A percentile compares a stretch with the other conserved stretches of the same genome.
Evolutionary conservation across 2,113 vertebrate species (phyloP).

Genomic region (Anser brachyrhynchus): DNA sequence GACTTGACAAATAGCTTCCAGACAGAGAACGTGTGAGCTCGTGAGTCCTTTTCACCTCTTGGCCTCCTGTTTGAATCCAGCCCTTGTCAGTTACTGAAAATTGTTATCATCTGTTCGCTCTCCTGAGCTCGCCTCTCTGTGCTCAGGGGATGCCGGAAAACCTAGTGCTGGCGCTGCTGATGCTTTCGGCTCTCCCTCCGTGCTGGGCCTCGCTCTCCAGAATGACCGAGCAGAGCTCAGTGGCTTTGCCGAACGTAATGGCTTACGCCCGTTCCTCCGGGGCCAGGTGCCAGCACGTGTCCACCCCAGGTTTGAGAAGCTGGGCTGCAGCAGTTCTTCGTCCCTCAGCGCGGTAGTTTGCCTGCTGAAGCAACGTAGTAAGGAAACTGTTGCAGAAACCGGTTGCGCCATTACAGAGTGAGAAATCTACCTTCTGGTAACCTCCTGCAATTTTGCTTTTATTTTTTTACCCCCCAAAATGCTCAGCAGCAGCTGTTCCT

Average conservation of each 20-base stretch:
- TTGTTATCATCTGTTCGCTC: conserved; percentile 15
- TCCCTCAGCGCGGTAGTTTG: background rate
- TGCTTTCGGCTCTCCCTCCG: background rate
- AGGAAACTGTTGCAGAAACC: background rate
- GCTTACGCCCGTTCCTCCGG: background rate
- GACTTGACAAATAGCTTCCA: conserved; percentile 46
- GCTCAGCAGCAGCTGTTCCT: background rate
- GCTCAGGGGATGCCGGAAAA: accelerated
- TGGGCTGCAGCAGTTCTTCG: background rate
- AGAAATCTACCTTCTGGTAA: conserved; percentile 21
- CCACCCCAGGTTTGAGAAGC: background rate
- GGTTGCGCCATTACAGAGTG: background rate
- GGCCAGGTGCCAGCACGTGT: background rate
- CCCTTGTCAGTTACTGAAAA: background rate
- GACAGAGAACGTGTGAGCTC: background rate
- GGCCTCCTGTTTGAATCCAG: background rate
- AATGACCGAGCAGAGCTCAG: background rate
- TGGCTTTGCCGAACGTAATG: background rate
- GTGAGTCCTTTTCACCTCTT: conserved; percentile 44
- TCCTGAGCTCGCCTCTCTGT: background rate
- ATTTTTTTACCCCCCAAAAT: background rate
- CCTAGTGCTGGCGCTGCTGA: background rate
- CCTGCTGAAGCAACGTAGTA: background rate
- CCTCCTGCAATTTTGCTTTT: background rate
- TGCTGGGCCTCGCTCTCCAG: background rate